Conservation (phyloP, 2,888 invertebrate species). For the Magallana nippona region DNA sequence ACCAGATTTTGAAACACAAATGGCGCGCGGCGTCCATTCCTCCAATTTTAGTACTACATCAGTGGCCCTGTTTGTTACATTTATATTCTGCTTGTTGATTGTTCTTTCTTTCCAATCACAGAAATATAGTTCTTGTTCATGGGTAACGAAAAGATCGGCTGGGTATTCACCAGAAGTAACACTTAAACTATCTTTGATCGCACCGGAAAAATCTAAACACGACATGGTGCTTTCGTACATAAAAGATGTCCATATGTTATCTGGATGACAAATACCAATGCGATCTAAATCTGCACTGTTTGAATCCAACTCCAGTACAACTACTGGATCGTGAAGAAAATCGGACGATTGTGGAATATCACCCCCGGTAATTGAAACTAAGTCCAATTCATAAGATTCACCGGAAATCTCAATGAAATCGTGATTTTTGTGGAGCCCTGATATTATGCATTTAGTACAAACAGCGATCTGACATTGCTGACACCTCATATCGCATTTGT, state of each 20-base stretch:
- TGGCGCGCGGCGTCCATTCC: constrained; percentile 9
- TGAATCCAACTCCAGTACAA: not conserved
- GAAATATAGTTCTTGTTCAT: not conserved
- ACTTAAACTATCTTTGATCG: not conserved
- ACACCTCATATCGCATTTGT: not conserved
- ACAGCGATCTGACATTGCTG: not conserved
- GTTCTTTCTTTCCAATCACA: constrained; percentile 22
- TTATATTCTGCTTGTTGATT: not conserved
- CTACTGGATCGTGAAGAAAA: not conserved
- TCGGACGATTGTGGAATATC: not conserved
- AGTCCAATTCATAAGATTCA: not conserved
- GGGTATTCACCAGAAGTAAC: constrained; percentile 12
- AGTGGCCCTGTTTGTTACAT: not conserved
- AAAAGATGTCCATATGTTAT: not conserved
- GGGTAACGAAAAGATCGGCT: not conserved
- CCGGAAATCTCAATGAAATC: not conserved
- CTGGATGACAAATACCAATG: constrained; percentile 16
- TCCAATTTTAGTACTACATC: not conserved
- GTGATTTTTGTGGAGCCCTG: not conserved
- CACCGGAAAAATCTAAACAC: not conserved
- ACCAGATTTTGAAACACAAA: not conserved
- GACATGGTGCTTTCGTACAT: constrained; percentile 9
- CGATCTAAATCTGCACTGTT: not conserved
- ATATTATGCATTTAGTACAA: constrained; percentile 4
- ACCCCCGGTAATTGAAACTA: not conserved